A percentile compares a stretch with the other conserved stretches of the same genome.
These are phyloP conservation scores for Dinomys branickii DNA, from an alignment of 2,113 vertebrate species.

Conservation along the genomic window DNA sequence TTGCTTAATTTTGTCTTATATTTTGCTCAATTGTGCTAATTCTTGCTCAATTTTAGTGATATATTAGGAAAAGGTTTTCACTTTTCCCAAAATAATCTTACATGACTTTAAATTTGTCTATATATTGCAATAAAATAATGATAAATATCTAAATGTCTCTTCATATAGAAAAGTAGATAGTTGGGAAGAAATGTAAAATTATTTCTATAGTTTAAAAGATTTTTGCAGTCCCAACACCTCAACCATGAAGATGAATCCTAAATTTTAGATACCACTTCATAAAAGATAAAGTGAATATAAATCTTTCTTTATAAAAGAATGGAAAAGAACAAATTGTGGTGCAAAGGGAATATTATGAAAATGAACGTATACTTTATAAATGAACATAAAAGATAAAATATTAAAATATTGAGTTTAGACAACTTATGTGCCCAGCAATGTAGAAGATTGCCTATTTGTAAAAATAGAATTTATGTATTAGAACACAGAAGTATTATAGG, in stretches of 20 bases:
- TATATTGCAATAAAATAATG: slow-evolving; percentile 19
- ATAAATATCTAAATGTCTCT: neutral
- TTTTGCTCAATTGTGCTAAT: too few relatives aligned
- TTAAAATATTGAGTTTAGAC: neutral
- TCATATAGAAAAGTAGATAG: neutral
- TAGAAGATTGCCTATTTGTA: neutral
- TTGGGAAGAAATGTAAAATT: neutral
- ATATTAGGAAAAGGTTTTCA: neutral
- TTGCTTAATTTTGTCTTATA: neutral
- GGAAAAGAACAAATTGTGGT: neutral
- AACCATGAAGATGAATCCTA: neutral
- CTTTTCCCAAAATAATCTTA: neutral
- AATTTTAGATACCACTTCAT: neutral
- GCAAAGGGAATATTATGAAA: neutral
- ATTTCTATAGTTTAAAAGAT: neutral
- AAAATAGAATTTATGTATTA: slow-evolving; percentile 19
- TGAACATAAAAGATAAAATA: neutral
- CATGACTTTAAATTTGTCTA: neutral
- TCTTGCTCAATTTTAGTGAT: neutral
- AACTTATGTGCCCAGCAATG: neutral
- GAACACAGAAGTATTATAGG: neutral
- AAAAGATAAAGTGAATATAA: neutral
- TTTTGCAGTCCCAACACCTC: neutral
- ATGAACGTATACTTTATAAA: neutral
- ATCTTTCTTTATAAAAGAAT: neutral